Evolutionary conservation across 1,140 invertebrate genomes (phyloP).

Genomic region (Helicoverpa armigera): DNA sequence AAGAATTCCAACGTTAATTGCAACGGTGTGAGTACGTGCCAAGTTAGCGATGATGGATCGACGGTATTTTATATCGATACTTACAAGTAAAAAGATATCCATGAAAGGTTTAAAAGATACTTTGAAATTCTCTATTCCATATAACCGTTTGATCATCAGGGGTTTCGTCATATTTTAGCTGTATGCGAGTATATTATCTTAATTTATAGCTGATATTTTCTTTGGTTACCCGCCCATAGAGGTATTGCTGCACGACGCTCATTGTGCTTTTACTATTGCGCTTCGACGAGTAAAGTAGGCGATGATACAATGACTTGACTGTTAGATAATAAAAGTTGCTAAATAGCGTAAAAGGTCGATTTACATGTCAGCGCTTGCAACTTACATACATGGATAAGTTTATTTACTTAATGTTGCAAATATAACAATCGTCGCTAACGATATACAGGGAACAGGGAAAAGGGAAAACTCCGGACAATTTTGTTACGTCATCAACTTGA

Average conservation of each 20-base stretch:
- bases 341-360: slow-evolving; percentile 1
- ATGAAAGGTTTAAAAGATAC: neutral
- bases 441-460: slow-evolving; percentile 1
- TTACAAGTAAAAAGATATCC: neutral
- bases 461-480: slow-evolving; percentile 22
- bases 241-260: slow-evolving; percentile 18
- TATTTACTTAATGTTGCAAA: no score
- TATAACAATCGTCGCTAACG: neutral
- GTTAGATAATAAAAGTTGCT: slow-evolving; percentile 15
- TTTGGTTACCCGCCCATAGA: slow-evolving; percentile 22
- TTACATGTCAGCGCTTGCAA: neutral
- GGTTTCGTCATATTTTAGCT: slow-evolving; percentile 22
- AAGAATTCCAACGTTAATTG: slow-evolving; percentile 72
- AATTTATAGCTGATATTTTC: slow-evolving; percentile 25
- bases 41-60: slow-evolving; percentile 30
- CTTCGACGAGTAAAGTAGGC: neutral
- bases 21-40: slow-evolving; percentile 34
- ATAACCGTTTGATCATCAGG: neutral
- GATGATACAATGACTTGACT: slow-evolving; percentile 8
- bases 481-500: slow-evolving; percentile 31
- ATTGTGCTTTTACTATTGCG: slow-evolving; percentile 23
- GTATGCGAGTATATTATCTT: slow-evolving; percentile 4
- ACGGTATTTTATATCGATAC: slow-evolving; percentile 21
- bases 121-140: slow-evolving; percentile 10
- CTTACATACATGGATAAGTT: no score